phyloP scores from a whole-genome alignment of 2,797 vertebrate genomes.

The Nasua narica region DNA sequence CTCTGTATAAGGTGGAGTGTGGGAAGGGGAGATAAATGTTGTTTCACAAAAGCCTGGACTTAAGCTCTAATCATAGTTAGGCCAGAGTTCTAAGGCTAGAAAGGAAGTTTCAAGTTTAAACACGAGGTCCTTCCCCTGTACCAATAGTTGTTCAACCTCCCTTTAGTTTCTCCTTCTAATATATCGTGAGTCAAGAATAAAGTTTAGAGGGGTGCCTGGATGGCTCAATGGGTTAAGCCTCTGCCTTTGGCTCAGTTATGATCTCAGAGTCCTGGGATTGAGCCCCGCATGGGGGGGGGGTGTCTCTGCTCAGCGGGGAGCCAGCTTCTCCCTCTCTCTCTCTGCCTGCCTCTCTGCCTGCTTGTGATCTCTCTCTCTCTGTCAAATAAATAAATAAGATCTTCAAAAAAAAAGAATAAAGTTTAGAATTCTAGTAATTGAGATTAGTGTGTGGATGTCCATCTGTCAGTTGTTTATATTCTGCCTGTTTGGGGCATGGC shows the following conservation, averaged over 20 bases:
- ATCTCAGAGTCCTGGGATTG: no score
- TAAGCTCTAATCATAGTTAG: neutral
- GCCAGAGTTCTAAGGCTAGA: constrained; percentile 10
- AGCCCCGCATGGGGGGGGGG: no score
- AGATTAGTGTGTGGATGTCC: neutral
- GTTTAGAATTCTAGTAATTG: constrained; percentile 35
- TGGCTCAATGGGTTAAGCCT: neutral
- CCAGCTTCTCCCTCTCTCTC: no score
- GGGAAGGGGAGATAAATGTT: neutral
- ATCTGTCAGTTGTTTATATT: constrained; percentile 23
- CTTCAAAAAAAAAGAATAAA: neutral
- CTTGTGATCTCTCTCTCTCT: no score
- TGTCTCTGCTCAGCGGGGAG: no score
- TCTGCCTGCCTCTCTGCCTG: no score
- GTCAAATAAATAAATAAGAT: no score
- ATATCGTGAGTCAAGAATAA: neutral
- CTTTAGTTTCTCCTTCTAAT: constrained; percentile 13
- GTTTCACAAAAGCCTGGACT: constrained; percentile 29
- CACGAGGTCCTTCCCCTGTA: neutral
- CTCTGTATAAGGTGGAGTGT: neutral
- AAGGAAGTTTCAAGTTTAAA: constrained; percentile 35
- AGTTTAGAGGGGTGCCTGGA: neutral
- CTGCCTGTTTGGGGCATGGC: neutral
- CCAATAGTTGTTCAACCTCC: neutral
- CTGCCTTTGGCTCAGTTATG: no score